phyloP scores from a whole-genome alignment of 2,888 invertebrate genomes.

The Lomographa bimaculata region DNA sequence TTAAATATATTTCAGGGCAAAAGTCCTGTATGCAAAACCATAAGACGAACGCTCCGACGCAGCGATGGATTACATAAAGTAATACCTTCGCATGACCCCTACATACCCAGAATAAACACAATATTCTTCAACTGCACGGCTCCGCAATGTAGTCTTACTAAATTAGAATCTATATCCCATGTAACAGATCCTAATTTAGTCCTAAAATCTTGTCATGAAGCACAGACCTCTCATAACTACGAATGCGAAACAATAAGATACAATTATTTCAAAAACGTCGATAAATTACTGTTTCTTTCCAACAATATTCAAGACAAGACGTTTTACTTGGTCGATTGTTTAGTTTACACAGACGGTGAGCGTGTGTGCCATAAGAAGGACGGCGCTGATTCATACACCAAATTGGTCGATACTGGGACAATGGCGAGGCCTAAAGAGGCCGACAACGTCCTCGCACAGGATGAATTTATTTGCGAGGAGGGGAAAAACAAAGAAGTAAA shows the following conservation, averaged over 20 bases:
- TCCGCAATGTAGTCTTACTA: conserved; percentile 47
- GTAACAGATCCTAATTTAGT: conserved; percentile 45
- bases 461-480: conserved; percentile 72
- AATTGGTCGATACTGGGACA: conserved; percentile 60
- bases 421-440: conserved; percentile 58
- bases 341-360: conserved; percentile 59
- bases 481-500: conserved; percentile 42
- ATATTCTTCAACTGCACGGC: conserved; percentile 58
- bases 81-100: conserved; percentile 66
- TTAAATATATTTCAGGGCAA: conserved; percentile 50
- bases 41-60: conserved; percentile 41
- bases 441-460: conserved; percentile 61
- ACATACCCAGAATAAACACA: conserved; percentile 56
- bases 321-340: conserved; percentile 69
- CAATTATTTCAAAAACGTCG: conserved; percentile 60
- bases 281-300: conserved; percentile 62
- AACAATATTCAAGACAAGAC: conserved; percentile 54
- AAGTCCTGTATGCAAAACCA: conserved; percentile 49
- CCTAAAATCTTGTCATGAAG: conserved; percentile 53
- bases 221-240: conserved; percentile 40
- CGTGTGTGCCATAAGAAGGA: conserved; percentile 66
- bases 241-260: conserved; percentile 60
- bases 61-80: conserved; percentile 29
- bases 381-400: conserved; percentile 48
- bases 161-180: conserved; percentile 56